A percentile compares a stretch with the other conserved stretches of the same genome.
Evolutionary conservation across 2,113 vertebrate species (phyloP).

Genomic region (Perca schrenkii): DNA sequence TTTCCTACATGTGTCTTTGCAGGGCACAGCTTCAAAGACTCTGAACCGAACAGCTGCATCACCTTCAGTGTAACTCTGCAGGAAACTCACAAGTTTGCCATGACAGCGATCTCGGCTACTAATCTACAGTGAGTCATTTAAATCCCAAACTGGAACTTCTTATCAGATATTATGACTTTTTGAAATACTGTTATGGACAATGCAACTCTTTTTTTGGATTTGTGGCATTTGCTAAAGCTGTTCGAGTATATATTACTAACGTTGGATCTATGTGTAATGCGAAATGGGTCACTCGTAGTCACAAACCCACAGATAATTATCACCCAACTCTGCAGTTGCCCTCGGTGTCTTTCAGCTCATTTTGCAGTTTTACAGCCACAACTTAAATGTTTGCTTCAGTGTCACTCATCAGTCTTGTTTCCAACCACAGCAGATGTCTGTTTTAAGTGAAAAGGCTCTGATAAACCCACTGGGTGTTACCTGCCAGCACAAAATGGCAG

Average conservation of each 20-base stretch:
- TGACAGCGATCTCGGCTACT: not conserved
- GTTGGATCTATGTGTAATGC: not conserved
- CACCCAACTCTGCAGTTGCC: not conserved
- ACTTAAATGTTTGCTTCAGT: not conserved
- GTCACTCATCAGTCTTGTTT: not conserved
- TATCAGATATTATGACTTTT: not conserved
- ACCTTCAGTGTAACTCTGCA: constrained; percentile 11
- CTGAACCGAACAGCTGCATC: constrained; percentile 21
- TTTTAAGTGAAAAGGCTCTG: not conserved
- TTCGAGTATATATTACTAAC: not conserved
- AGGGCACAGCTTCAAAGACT: constrained; percentile 41
- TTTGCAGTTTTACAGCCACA: not conserved
- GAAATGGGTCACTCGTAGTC: not conserved
- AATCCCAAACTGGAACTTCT: constrained; percentile 18
- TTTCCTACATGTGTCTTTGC: constrained; percentile 38
- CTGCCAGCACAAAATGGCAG: not conserved
- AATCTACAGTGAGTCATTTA: constrained; percentile 7
- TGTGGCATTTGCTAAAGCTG: constrained; percentile 7
- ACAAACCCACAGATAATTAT: not conserved
- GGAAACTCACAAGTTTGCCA: constrained; percentile 2
- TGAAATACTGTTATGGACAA: constrained; percentile 27
- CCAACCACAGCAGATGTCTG: not conserved
- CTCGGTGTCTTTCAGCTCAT: not conserved
- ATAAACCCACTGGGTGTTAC: not conserved
- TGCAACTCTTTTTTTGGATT: constrained; percentile 4